Conservation (phyloP, 2,888 invertebrate species). For the Ethmia dodecea region DNA sequence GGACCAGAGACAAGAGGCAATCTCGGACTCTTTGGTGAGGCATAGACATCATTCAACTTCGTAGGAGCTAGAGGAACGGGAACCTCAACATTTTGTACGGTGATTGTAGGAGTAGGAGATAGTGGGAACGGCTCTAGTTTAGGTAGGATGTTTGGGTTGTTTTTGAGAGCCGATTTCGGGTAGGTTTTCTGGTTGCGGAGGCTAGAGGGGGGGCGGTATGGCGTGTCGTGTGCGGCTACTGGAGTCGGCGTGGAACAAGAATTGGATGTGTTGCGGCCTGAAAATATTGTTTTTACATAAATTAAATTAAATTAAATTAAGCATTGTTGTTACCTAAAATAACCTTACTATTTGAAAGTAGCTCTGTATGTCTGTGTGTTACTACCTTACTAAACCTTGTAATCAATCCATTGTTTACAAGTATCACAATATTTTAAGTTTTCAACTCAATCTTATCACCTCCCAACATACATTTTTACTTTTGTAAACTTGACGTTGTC, state of each 20-base stretch:
- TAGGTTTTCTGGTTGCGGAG: slow-evolving; percentile 67
- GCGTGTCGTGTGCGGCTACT: slow-evolving; percentile 66
- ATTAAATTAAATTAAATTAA: no score
- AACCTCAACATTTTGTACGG: slow-evolving; percentile 46
- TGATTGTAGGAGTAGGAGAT: slow-evolving; percentile 47
- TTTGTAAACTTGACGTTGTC: no score
- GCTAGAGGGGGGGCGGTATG: slow-evolving; percentile 71
- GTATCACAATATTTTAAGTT: no score
- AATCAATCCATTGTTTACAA: no score
- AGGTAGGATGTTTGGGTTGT: slow-evolving; percentile 48
- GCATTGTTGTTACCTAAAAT: no score
- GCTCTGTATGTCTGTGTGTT: no score
- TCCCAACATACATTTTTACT: no score
- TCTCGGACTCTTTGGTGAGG: slow-evolving; percentile 60
- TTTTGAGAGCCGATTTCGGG: slow-evolving; percentile 63
- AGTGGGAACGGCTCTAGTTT: slow-evolving; percentile 71
- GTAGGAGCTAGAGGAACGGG: slow-evolving; percentile 64
- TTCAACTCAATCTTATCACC: no score
- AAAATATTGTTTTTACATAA: slow-evolving; percentile 20
- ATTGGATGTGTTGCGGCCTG: slow-evolving; percentile 73
- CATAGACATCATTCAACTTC: slow-evolving; percentile 67
- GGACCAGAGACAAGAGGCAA: slow-evolving; percentile 64
- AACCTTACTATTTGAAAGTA: no score
- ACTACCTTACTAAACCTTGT: no score
- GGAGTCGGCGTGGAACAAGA: slow-evolving; percentile 61